Evolutionary conservation across 2,797 vertebrate species (phyloP).

Genomic region (Tinamus major): DNA sequence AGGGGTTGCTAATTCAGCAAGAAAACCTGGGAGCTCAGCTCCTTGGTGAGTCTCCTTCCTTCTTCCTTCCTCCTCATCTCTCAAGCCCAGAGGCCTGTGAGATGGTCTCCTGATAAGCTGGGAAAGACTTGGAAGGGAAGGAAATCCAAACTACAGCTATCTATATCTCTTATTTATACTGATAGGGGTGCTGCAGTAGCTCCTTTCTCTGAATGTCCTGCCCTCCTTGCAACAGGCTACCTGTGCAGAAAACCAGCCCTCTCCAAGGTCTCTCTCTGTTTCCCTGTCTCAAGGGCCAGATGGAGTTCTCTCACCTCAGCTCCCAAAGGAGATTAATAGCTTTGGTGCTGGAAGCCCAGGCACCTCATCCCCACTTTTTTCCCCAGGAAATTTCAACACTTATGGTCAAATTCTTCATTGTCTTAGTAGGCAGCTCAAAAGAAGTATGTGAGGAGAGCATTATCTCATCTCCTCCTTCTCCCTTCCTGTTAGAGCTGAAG

Average conservation of each 20-base stretch:
- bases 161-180: background rate
- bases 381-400: background rate
- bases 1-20: background rate
- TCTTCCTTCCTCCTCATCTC: background rate
- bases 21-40: fast-evolving
- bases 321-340: background rate
- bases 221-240: background rate
- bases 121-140: background rate
- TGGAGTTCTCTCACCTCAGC: background rate
- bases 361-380: background rate
- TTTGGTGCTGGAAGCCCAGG: fast-evolving
- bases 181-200: background rate
- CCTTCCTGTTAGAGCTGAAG: background rate
- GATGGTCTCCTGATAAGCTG: background rate
- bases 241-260: background rate
- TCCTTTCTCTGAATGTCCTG: background rate
- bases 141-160: background rate
- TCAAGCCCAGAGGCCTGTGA: background rate
- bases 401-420: background rate
- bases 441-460: fast-evolving
- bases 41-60: background rate
- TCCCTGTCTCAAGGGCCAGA: background rate
- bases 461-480: background rate
- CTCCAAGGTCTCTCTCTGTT: background rate
- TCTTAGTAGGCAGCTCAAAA: background rate